phyloP scores from a whole-genome alignment of 2,797 vertebrate species.

The Falco rusticolus region DNA sequence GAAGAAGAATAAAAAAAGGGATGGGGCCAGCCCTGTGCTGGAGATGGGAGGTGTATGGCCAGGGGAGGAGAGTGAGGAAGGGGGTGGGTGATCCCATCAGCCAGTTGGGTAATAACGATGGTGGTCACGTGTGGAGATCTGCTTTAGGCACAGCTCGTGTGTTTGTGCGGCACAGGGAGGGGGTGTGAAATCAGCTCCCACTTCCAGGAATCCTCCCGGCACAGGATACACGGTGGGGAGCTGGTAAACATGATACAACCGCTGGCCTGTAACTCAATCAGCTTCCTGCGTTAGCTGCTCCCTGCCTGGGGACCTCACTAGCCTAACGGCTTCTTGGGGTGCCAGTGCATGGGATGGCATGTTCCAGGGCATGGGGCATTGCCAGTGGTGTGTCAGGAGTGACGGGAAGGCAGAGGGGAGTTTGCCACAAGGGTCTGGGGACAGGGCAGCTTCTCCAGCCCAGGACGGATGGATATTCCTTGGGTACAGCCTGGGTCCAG shows the following conservation, averaged over 20 bases:
- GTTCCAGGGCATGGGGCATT: background rate
- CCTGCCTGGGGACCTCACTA: background rate
- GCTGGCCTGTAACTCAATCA: background rate
- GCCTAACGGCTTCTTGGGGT: background rate
- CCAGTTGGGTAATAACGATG: background rate
- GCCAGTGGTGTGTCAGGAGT: background rate
- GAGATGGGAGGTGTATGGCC: background rate
- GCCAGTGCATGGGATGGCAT: background rate
- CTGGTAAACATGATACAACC: slow-evolving; percentile 20
- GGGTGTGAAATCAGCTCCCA: background rate
- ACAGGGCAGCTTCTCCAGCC: background rate
- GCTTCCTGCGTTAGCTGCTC: background rate
- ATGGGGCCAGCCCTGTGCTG: background rate
- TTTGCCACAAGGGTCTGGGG: background rate
- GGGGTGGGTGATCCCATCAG: background rate
- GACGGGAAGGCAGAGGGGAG: background rate
- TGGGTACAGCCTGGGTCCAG: background rate
- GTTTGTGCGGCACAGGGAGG: background rate
- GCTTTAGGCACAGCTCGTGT: background rate
- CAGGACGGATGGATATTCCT: background rate
- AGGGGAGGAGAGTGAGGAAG: background rate
- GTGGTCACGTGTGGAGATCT: background rate
- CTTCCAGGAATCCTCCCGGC: slow-evolving; percentile 49
- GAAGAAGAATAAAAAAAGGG: background rate
- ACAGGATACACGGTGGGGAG: background rate